Percentiles rank a stretch among this genome's conserved stretches.
Evolutionary conservation across 2,797 vertebrate species (phyloP).

Genomic region (Mormyrus proboscirostris): DNA sequence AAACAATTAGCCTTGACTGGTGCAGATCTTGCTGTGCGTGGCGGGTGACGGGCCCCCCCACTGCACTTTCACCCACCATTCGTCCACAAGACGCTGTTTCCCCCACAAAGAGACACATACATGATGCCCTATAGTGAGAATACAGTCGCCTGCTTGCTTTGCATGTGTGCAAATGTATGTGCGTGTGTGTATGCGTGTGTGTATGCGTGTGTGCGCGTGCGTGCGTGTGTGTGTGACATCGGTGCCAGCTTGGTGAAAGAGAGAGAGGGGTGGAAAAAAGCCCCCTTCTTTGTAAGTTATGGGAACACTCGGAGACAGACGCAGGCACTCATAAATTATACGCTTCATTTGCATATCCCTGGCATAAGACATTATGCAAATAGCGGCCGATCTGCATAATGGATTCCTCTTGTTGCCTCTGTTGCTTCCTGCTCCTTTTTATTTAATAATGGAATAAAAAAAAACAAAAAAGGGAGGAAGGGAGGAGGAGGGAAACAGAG

Average conservation of each 20-base stretch:
- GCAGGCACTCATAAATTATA: conserved; percentile 95
- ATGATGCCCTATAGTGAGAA: conserved; percentile 48
- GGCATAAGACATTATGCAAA: conserved; percentile 98
- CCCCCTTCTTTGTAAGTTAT: conserved; percentile 79
- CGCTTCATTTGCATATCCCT: conserved; percentile 88
- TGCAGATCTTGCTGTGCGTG: conserved; percentile 44
- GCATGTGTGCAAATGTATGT: conserved; percentile 42
- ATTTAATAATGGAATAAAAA: conserved; percentile 60
- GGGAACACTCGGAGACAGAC: conserved; percentile 83
- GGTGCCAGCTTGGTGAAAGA: conserved; percentile 58
- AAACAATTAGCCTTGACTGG: conserved; percentile 39
- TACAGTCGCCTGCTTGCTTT: conserved; percentile 49
- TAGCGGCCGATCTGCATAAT: conserved; percentile 85
- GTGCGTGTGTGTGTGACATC: conserved; percentile 35
- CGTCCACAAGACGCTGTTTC: conserved; percentile 53
- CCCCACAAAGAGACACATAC: conserved; percentile 51
- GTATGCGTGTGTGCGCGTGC: background rate
- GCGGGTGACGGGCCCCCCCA: conserved; percentile 49
- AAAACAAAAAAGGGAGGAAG: conserved; percentile 34
- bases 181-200: conserved; percentile 26
- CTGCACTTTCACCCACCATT: conserved; percentile 47
- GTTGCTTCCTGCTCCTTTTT: conserved; percentile 75
- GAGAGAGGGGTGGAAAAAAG: conserved; percentile 40
- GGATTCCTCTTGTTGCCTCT: conserved; percentile 88
- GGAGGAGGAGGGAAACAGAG: conserved; percentile 32